A percentile compares a stretch with the other conserved stretches of the same genome.
phyloP scores from a whole-genome alignment of 37 sponge, comb jelly and placozoan genomes.

The Lycopodina hypogea region DNA sequence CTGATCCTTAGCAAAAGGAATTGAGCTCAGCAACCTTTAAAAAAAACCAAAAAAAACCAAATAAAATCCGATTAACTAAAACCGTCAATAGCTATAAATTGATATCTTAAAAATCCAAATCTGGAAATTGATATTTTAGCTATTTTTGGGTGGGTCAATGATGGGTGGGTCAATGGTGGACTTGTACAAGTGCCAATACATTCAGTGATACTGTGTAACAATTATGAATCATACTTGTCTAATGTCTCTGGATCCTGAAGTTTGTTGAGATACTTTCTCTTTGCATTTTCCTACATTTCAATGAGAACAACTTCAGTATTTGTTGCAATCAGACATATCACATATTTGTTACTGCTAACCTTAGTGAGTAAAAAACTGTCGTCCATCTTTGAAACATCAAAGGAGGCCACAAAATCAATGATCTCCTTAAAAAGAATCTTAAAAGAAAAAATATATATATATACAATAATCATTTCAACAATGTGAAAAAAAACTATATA shows the following conservation, averaged over 20 bases:
- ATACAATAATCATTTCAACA: background rate
- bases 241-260: slow-evolving; percentile 38
- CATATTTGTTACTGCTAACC: background rate
- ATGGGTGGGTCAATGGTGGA: too few species aligned
- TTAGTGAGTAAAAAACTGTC: slow-evolving; percentile 35
- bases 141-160: too few species aligned
- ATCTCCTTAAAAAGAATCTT: slow-evolving; percentile 42
- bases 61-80: too few species aligned
- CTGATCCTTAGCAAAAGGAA: too few species aligned
- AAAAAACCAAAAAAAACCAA: too few species aligned
- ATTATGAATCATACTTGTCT: slow-evolving; percentile 36
- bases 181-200: too few species aligned
- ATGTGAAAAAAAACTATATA: too few species aligned
- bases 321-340: background rate
- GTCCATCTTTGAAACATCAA: slow-evolving; percentile 12
- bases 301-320: too few species aligned
- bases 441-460: background rate
- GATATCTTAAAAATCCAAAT: background rate
- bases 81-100: background rate
- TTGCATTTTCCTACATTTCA: slow-evolving; percentile 14
- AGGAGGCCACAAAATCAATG: slow-evolving; percentile 16
- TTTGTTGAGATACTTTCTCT: slow-evolving; percentile 13
- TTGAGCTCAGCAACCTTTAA: too few species aligned
- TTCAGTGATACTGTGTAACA: too few species aligned
- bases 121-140: too few species aligned